Evolutionary conservation across 2,113 vertebrate species (phyloP), one percentile per base, ranked within the genome.

Genomic region (Taxidea taxus): DNA sequence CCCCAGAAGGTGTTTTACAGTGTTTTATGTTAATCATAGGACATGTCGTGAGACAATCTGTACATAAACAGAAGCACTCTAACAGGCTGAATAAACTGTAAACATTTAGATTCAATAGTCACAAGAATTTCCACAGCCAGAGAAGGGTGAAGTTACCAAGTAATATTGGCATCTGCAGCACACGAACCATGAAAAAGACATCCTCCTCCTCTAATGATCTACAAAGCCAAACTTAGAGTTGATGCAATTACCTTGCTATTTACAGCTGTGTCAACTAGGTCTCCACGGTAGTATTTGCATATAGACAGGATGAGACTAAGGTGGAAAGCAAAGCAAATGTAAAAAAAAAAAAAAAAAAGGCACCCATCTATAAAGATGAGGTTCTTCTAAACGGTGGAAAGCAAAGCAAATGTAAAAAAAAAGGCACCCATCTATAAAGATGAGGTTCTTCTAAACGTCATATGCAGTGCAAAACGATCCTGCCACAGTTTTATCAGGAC

Each of bases 1-100:
- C 39, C 68, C 74, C 60, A 82, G 47, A 89, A 96, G 58, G 10
- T 39, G 96, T 83, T 89, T 78, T 75, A 89, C 0, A 77, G 29
- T 81, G 34, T 37, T 97, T 97, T 97, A n/a, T 85, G 47, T 64
- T 96, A 93, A 95, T 84, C 82, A 85, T 78, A 68, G 42, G 47
- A 58, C 83, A 92, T 60, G 25, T 44, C 77, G 25, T 68, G 42
- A 94, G 39, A 78, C 81, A 75, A 15, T 66, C n/a, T 74, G 23
- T 80, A 95, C 96, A 95, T 90, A 89, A 94, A 92, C 56, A 68
- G 89, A 42, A 77, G 29, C 78, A 91, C 64, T 7, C 20, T 68
- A 54, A 94, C n/a, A 88, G 56, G 37, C 62, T 21, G 47, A 94
- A 58, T 80, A 31, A 82, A 49, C 68, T 81, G 7, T 74, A 95